These are phyloP conservation scores for Drosophila pseudoananassae DNA, from an alignment of 1,140 invertebrate genomes.

Conservation along the genomic window DNA sequence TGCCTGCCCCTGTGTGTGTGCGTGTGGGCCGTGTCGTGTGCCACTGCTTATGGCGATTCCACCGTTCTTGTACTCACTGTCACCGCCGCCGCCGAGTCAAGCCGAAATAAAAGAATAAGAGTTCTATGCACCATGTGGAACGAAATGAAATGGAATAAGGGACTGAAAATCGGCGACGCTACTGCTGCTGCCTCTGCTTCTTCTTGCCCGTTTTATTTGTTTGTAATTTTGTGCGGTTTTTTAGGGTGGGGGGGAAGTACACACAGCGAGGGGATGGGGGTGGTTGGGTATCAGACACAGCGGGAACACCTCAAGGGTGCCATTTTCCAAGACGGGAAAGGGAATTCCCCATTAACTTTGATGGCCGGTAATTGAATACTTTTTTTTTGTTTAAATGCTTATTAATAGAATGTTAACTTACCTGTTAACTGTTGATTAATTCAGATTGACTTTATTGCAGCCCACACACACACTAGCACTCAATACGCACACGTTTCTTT, in stretches of 20 bases:
- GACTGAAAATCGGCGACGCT: slow-evolving; percentile 42
- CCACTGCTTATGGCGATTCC: slow-evolving; percentile 57
- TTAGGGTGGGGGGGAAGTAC: neutral
- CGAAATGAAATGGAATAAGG: slow-evolving; percentile 71
- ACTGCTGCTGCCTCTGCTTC: slow-evolving; percentile 20
- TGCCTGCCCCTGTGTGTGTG: slow-evolving; percentile 14
- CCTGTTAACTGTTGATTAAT: slow-evolving; percentile 16
- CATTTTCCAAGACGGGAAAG: slow-evolving; percentile 3
- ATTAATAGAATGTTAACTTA: neutral
- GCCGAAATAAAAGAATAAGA: slow-evolving; percentile 42
- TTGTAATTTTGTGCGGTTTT: slow-evolving; percentile 39
- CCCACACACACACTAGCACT: slow-evolving; percentile 17
- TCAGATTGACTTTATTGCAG: slow-evolving; percentile 23
- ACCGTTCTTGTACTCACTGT: slow-evolving; percentile 62
- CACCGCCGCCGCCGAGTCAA: slow-evolving; percentile 51
- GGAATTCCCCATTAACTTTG: slow-evolving; percentile 8
- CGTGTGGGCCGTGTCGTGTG: slow-evolving; percentile 66
- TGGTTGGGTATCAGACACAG: slow-evolving; percentile 19
- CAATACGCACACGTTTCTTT: slow-evolving; percentile 12
- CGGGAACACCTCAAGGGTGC: slow-evolving; percentile 27
- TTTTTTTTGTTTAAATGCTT: neutral
- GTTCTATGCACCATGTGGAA: slow-evolving; percentile 56
- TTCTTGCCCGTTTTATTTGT: slow-evolving; percentile 44
- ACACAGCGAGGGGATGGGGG: neutral
- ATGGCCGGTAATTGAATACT: neutral